Evolutionary conservation across 2,888 invertebrate species (phyloP).

Genomic region (Andrena trimmerana): DNA sequence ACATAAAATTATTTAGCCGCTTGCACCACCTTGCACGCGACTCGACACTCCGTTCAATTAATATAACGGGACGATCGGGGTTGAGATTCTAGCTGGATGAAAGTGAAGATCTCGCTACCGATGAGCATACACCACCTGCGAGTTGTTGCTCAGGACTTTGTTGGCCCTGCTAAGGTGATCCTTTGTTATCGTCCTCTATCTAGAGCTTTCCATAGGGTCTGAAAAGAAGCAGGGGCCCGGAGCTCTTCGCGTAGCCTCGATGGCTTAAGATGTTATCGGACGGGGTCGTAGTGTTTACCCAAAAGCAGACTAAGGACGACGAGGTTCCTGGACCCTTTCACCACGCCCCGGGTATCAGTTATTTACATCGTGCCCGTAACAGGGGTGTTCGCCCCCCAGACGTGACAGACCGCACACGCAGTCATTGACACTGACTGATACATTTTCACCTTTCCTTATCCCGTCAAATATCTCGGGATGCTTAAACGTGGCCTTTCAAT

Average conservation of each 20-base stretch:
- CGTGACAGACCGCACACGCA: constrained; percentile 11
- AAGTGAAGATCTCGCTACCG: not conserved
- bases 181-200: constrained; percentile 59
- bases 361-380: constrained; percentile 56
- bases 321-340: constrained; percentile 57
- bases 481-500: not conserved
- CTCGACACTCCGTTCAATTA: not conserved
- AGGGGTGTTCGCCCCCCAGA: constrained; percentile 32
- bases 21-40: not conserved
- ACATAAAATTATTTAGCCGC: not conserved
- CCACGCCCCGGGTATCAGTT: constrained; percentile 46
- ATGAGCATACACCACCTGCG: not conserved
- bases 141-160: constrained; percentile 33
- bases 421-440: constrained; percentile 50
- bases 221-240: constrained; percentile 43
- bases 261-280: constrained; percentile 62
- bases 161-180: constrained; percentile 32
- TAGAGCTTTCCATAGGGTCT: constrained; percentile 44
- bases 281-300: constrained; percentile 57
- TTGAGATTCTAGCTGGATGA: not conserved
- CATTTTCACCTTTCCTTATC: constrained; percentile 41
- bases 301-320: constrained; percentile 58
- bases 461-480: constrained; percentile 10
- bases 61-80: not conserved
- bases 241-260: constrained; percentile 48